phyloP scores from a whole-genome alignment of 2,888 invertebrate species.

The Plebejus melissa region DNA sequence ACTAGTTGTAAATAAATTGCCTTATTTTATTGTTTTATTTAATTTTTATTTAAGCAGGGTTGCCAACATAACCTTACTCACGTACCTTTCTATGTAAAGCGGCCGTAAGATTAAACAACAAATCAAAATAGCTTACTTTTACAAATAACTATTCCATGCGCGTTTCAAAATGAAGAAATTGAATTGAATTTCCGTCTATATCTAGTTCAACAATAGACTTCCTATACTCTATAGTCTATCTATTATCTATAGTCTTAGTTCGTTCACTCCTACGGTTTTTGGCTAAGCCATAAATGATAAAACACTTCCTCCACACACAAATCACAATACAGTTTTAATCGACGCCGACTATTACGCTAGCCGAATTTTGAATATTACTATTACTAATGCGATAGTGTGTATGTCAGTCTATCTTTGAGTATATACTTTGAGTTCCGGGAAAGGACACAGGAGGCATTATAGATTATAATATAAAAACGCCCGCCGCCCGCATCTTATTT shows the following conservation, averaged over 20 bases:
- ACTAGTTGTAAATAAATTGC: no score
- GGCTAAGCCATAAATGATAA: neutral
- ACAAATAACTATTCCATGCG: neutral
- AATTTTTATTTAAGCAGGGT: no score
- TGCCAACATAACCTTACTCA: no score
- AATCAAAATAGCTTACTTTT: no score
- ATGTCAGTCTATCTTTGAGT: no score
- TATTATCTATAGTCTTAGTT: neutral
- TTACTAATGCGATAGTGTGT: neutral
- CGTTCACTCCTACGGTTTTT: slow-evolving; percentile 1
- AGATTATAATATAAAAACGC: no score
- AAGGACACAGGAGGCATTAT: no score
- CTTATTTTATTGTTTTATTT: no score
- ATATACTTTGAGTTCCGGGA: no score
- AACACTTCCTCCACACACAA: neutral
- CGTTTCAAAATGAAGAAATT: neutral
- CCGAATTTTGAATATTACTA: neutral
- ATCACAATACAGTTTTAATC: neutral
- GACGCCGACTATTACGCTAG: neutral
- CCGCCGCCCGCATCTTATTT: no score
- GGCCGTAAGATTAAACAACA: no score
- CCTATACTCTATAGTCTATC: neutral
- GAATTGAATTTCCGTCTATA: neutral
- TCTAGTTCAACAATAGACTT: slow-evolving; percentile 23
- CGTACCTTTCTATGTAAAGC: no score